Conservation (phyloP, 2,113 vertebrate genomes). For the Heteronetta atricapilla region DNA sequence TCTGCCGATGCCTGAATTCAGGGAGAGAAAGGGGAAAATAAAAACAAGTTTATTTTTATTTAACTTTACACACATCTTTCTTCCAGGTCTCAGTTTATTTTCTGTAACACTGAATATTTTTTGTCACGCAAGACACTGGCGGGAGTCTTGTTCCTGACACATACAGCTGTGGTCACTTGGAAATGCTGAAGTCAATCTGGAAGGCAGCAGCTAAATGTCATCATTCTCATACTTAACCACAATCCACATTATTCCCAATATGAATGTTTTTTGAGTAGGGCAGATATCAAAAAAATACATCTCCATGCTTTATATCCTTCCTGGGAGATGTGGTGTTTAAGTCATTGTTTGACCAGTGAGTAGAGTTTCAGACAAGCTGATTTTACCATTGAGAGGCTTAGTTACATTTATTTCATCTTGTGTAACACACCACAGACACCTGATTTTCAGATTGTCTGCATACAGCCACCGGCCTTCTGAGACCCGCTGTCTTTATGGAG, state of each 20-base stretch:
- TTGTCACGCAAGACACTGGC: background rate
- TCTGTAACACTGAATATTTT: background rate
- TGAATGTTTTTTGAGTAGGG: background rate
- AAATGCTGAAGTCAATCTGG: background rate
- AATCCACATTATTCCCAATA: fast-evolving
- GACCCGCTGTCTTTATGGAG: background rate
- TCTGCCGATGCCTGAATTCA: constrained; percentile 75
- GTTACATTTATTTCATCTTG: background rate
- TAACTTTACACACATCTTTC: background rate
- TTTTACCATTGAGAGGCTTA: background rate
- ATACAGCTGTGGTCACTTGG: background rate
- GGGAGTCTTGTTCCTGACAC: background rate
- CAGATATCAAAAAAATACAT: background rate
- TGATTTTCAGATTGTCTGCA: fast-evolving
- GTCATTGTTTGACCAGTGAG: background rate
- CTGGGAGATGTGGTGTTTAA: background rate
- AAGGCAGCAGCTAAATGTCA: background rate
- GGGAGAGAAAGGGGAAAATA: background rate
- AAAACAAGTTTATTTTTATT: background rate
- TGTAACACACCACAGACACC: background rate
- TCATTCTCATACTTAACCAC: background rate
- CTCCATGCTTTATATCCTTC: background rate
- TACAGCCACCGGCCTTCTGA: background rate
- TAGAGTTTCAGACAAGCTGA: background rate
- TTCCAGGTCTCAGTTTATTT: background rate